Evolutionary conservation across 2,113 vertebrate genomes (phyloP).

Genomic region (Suncus etruscus): DNA sequence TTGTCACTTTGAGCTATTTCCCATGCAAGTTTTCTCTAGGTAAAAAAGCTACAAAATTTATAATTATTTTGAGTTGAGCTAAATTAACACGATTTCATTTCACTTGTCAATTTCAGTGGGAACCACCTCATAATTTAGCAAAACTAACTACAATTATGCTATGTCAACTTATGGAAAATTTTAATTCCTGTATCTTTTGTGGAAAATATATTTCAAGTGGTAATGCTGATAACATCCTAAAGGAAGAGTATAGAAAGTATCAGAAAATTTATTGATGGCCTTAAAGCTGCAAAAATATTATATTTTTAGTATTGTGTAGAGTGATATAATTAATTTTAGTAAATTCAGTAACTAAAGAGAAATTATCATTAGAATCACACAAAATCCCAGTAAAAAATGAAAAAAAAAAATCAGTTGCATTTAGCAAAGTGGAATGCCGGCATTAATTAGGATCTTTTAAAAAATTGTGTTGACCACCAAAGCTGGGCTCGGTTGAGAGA

Average conservation of each 20-base stretch:
- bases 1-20: not conserved
- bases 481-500: not conserved
- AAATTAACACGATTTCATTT: conserved; percentile 36
- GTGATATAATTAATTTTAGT: conserved; percentile 40
- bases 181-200: not conserved
- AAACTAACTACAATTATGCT: not conserved
- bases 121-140: not conserved
- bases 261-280: not conserved
- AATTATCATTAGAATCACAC: conserved; percentile 36
- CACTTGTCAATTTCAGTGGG: not conserved
- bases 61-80: not conserved
- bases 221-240: not conserved
- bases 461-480: not conserved
- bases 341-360: conserved; percentile 32
- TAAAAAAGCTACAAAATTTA: conserved; percentile 5
- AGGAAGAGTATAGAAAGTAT: not conserved
- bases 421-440: not conserved
- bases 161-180: not conserved
- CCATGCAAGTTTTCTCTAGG: not conserved
- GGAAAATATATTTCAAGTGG: not conserved
- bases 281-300: not conserved
- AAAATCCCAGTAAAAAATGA: not conserved
- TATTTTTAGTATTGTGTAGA: not conserved
- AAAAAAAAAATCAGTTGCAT: conserved; percentile 42
- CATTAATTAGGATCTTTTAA: not conserved